Evolutionary conservation across 2,888 invertebrate genomes (phyloP).

Genomic region (Amphipoea oculea): DNA sequence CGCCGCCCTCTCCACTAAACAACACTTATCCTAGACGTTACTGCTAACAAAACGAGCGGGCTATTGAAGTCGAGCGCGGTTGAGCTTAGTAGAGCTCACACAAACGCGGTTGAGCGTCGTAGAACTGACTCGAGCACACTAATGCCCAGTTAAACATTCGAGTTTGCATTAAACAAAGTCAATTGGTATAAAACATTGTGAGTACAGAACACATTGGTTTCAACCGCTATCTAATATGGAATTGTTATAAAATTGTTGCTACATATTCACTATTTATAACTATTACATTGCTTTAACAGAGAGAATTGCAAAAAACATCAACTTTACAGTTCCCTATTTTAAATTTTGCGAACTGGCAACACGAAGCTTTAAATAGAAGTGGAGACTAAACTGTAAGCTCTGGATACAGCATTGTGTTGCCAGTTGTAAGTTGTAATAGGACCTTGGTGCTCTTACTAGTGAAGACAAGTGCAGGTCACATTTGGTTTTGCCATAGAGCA

Average conservation of each 20-base stretch:
- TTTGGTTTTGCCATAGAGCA: conserved; percentile 9
- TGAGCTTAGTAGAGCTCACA: not conserved
- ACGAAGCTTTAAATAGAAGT: conserved; percentile 18
- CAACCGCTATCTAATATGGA: not conserved
- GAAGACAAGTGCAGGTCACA: not conserved
- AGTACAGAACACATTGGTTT: conserved; percentile 24
- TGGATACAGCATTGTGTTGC: conserved; percentile 20
- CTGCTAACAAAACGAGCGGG: not conserved
- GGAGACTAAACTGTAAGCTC: conserved; percentile 19
- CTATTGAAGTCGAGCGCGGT: conserved; percentile 5
- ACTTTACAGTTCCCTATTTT: not conserved
- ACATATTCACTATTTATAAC: conserved; percentile 16
- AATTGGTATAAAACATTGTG: conserved; percentile 9
- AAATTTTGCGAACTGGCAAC: conserved; percentile 24
- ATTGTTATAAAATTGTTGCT: conserved; percentile 17
- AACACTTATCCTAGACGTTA: conserved; percentile 17
- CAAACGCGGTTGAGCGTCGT: not conserved
- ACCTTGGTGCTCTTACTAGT: not conserved
- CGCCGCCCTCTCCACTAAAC: conserved; percentile 7
- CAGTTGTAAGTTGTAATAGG: not conserved
- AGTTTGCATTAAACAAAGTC: not conserved
- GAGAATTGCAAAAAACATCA: conserved; percentile 4
- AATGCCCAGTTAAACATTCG: not conserved
- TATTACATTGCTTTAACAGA: conserved; percentile 6
- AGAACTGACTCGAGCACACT: not conserved